These are phyloP conservation scores for Nemapogon koenigi DNA, from an alignment of 2,888 invertebrate genomes.

Conservation along the genomic window DNA sequence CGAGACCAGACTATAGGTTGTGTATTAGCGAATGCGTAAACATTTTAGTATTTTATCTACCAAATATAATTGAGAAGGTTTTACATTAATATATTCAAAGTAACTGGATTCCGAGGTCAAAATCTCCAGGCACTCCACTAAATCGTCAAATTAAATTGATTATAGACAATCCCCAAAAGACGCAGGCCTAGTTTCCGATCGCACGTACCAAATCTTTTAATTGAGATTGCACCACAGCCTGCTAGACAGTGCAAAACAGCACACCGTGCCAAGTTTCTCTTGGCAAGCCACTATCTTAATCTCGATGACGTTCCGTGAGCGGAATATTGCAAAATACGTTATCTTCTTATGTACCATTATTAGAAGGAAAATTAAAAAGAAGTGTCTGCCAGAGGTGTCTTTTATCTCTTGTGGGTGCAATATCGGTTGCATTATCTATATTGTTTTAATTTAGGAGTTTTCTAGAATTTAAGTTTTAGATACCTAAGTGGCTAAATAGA, in stretches of 20 bases:
- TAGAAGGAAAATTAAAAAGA: slow-evolving; percentile 8
- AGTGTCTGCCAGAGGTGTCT: slow-evolving; percentile 5
- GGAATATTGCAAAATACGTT: slow-evolving; percentile 30
- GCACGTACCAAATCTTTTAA: slow-evolving; percentile 24
- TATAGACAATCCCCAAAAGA: too few relatives aligned
- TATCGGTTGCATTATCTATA: background rate
- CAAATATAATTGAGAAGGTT: too few relatives aligned
- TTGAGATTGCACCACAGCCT: slow-evolving; percentile 34
- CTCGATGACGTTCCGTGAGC: slow-evolving; percentile 28
- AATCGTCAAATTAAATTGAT: too few relatives aligned
- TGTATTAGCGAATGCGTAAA: too few relatives aligned
- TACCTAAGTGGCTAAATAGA: too few relatives aligned
- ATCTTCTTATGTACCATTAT: slow-evolving; percentile 12
- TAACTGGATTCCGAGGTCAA: too few relatives aligned
- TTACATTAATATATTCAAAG: too few relatives aligned
- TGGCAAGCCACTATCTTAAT: slow-evolving; percentile 35
- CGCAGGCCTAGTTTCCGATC: slow-evolving; percentile 5
- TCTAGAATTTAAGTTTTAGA: too few relatives aligned
- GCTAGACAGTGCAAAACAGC: slow-evolving; percentile 14
- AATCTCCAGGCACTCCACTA: too few relatives aligned
- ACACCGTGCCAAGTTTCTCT: slow-evolving; percentile 29
- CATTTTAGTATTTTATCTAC: too few relatives aligned
- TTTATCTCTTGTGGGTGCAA: background rate
- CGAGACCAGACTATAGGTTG: too few relatives aligned
- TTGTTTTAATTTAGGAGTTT: too few relatives aligned